phyloP scores from a whole-genome alignment of 2,113 vertebrate genomes.

The Neomonachus schauinslandi region DNA sequence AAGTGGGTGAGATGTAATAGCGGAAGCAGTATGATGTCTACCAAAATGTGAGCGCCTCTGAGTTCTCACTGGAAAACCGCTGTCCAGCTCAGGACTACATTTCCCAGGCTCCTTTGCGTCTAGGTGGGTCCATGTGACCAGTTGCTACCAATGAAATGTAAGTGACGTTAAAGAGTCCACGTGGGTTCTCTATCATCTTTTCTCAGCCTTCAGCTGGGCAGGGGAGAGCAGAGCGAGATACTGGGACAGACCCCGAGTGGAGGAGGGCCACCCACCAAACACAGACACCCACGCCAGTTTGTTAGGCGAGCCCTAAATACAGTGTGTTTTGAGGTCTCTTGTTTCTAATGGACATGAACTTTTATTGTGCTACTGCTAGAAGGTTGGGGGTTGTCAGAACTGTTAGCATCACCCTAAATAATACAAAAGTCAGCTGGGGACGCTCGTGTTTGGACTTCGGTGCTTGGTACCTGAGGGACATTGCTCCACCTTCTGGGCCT shows the following conservation, averaged over 20 bases:
- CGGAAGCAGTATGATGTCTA: not conserved
- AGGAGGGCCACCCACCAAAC: not conserved
- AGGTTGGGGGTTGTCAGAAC: too few species aligned
- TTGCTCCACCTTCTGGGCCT: rapidly evolving
- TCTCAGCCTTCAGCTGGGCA: not conserved
- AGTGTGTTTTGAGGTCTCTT: not conserved
- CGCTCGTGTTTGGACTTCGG: rapidly evolving
- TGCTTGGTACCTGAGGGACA: not conserved
- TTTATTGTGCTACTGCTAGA: rapidly evolving
- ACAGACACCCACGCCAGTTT: not conserved
- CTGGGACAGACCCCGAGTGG: too few species aligned
- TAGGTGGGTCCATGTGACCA: not conserved
- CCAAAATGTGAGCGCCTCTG: not conserved
- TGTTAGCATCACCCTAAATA: not conserved
- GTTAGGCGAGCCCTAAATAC: rapidly evolving
- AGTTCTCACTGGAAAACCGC: rapidly evolving
- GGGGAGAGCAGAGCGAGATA: not conserved
- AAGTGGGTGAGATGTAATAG: rapidly evolving
- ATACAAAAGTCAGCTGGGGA: not conserved
- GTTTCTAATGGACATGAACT: not conserved
- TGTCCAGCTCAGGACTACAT: not conserved
- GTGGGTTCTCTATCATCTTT: not conserved
- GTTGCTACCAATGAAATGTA: not conserved
- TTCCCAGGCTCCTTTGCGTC: slow-evolving; percentile 45
- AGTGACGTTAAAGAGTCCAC: rapidly evolving